These are phyloP conservation scores for Drosophila virilis DNA, from an alignment of 1,140 invertebrate genomes.

Conservation along the genomic window DNA sequence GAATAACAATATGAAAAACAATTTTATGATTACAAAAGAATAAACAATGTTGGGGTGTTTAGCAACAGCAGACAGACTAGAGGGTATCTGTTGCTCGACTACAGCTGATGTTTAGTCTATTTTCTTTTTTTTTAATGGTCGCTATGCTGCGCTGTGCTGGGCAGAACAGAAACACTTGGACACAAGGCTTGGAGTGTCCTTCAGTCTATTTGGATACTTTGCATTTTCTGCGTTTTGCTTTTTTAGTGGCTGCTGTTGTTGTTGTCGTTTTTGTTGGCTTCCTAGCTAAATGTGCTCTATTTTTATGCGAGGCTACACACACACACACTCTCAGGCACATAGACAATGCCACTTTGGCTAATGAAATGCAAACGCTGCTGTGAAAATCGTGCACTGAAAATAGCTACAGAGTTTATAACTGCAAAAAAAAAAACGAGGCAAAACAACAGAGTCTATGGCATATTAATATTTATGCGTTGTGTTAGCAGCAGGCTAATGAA, in stretches of 20 bases:
- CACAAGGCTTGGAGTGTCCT: conserved; percentile 77
- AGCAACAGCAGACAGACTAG: too few species aligned
- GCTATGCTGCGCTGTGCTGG: not conserved
- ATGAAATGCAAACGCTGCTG: conserved; percentile 79
- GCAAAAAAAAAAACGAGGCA: conserved; percentile 33
- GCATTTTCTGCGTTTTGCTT: conserved; percentile 66
- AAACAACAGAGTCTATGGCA: conserved; percentile 53
- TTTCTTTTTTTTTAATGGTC: not conserved
- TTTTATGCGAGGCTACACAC: conserved; percentile 54
- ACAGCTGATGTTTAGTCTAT: not conserved
- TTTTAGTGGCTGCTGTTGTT: conserved; percentile 23
- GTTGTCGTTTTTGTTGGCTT: conserved; percentile 17
- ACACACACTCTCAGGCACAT: conserved; percentile 24
- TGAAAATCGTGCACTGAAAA: conserved; percentile 57
- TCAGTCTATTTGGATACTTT: conserved; percentile 83
- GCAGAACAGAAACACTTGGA: conserved; percentile 69
- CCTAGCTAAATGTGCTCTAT: conserved; percentile 77
- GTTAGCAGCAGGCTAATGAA: conserved; percentile 49
- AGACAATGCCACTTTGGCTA: conserved; percentile 79
- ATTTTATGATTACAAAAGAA: not conserved
- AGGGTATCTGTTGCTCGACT: conserved; percentile 9
- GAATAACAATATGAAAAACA: too few species aligned
- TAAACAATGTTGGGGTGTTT: not conserved
- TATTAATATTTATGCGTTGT: conserved; percentile 73
- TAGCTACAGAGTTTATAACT: conserved; percentile 45